Percentiles rank a stretch among this genome's conserved stretches.
Conservation (phyloP, 53 echinoderm and acorn worm species). For the Echinometra lucunter region DNA sequence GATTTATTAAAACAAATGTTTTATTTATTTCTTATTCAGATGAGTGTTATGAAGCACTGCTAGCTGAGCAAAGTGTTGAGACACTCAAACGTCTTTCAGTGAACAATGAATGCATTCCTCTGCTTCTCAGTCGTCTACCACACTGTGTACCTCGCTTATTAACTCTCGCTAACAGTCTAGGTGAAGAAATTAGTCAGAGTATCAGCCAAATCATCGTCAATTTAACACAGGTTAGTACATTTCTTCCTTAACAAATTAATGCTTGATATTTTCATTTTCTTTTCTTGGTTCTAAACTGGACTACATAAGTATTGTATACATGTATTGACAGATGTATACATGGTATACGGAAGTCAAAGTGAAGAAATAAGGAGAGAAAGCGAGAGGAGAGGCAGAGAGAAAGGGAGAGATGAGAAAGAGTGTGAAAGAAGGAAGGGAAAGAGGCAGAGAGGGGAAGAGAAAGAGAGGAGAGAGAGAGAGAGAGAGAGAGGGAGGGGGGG, state of each 20-base stretch:
- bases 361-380: not conserved
- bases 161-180: conserved; percentile 79
- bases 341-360: not conserved
- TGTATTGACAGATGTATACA: too few relatives aligned
- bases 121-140: conserved; percentile 79
- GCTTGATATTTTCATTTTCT: not conserved
- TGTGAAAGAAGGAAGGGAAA: not conserved
- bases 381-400: conserved; percentile 12
- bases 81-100: conserved; percentile 77
- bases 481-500: not conserved
- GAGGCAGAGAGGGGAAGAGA: not conserved
- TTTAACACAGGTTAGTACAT: conserved; percentile 73
- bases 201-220: conserved; percentile 76
- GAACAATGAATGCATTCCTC: conserved; percentile 80
- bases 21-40: conserved; percentile 60
- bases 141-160: conserved; percentile 77
- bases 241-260: not conserved
- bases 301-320: too few relatives aligned
- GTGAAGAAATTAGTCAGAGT: conserved; percentile 76
- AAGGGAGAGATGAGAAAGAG: not conserved
- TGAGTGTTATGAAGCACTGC: conserved; percentile 78
- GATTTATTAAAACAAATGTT: too few relatives aligned
- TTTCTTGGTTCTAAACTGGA: not conserved
- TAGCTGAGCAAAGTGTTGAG: conserved; percentile 80
- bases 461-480: not conserved